Evolutionary conservation across 2,797 vertebrate genomes (phyloP).

Genomic region (Erpetoichthys calabaricus): DNA sequence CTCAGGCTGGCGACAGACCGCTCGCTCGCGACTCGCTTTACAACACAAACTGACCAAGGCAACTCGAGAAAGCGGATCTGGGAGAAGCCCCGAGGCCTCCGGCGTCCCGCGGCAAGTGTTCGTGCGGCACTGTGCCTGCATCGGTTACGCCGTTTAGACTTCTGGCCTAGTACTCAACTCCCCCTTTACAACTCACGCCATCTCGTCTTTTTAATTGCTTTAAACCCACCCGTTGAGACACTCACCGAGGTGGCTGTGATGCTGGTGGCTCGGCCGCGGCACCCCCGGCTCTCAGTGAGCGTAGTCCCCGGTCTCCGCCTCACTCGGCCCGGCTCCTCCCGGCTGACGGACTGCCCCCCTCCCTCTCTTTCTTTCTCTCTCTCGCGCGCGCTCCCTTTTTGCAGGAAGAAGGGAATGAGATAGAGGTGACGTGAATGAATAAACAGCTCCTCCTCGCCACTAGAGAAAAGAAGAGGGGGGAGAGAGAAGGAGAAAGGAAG

Average conservation of each 20-base stretch:
- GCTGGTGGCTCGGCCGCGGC: constrained; percentile 8
- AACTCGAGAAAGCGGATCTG: constrained; percentile 6
- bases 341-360: constrained; percentile 10
- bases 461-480: neutral
- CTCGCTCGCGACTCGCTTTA: constrained; percentile 17
- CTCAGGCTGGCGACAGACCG: constrained; percentile 19
- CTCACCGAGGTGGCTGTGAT: neutral
- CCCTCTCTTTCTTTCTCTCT: constrained; percentile 11
- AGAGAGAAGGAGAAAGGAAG: constrained; percentile 17
- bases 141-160: constrained; percentile 17
- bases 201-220: too few species aligned
- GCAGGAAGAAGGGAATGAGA: constrained; percentile 57
- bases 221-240: too few species aligned
- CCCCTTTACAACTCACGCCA: neutral
- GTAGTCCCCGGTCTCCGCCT: constrained; percentile 19
- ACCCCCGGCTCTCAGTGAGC: constrained; percentile 13
- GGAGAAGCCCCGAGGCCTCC: constrained; percentile 10
- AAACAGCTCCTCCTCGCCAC: constrained; percentile 47
- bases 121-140: constrained; percentile 25
- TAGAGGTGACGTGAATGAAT: constrained; percentile 58
- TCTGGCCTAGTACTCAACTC: constrained; percentile 11
- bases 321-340: constrained; percentile 13
- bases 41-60: constrained; percentile 17
- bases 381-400: constrained; percentile 22
- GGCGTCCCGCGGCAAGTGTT: constrained; percentile 25